Base-by-base conservation (phyloP, 2,113 vertebrate species). In the Picathartes gymnocephalus region DNA sequence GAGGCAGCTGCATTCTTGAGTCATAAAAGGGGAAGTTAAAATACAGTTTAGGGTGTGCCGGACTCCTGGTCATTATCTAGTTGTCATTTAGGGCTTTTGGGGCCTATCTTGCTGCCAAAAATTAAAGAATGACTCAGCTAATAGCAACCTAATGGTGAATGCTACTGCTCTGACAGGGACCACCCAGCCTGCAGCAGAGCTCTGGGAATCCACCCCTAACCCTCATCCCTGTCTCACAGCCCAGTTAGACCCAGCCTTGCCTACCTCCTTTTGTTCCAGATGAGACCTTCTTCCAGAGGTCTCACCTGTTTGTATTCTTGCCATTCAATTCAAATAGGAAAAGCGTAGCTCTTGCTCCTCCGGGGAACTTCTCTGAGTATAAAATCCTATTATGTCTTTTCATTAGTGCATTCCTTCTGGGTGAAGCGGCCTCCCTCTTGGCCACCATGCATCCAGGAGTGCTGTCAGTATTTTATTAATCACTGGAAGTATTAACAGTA, bases 381-480 rank as follows among this genome's bases (percentile, higher is more conserved):
- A 69, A 93, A 90, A 65, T 72, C 45, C 74, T 61, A 27, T 65
- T 87, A 58, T 40, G 8, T 73, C 68, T 82, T 88, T 90, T 85
- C 82, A 86, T 88, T 77, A 93, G 40, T 3, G 0, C 74, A 82
- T 93, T 92, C 74, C 31, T 73, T 30, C 66, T 42, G 79, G 58
- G 25, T 83, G 71, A 82, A 90, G 54, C 30, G 37, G 50, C 81
- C 85, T 92, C 42, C 37, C 33, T 92, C 62, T 79, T 54, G 74
- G 71, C 33, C 31, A 65, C 15, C 25, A 30, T 0, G 0, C 37
- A 27, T 76, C 90, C 66, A 86, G 68, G 71, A 45, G 64, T 62
- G 51, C 88, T 95, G 86, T 92, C 82, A 88, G 51, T 95, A 81
- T 88, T 86, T 92, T 90, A 50, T 86, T 76, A 96, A 77, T 80